Evolutionary conservation across 2,888 invertebrate genomes (phyloP).

Genomic region (Hylaea fasciaria): DNA sequence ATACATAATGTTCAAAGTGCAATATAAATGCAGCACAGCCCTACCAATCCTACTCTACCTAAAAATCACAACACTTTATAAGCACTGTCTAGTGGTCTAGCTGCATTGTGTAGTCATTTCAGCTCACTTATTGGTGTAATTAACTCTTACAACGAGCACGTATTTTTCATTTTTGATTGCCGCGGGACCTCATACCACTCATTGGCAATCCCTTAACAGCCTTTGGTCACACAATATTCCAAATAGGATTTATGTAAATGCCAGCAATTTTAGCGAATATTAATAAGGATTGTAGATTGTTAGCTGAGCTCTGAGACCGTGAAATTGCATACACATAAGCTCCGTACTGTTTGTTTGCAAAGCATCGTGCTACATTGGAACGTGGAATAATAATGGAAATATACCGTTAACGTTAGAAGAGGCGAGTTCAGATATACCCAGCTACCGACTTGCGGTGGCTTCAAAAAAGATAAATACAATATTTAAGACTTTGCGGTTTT

Average conservation of each 20-base stretch:
- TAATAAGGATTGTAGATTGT: conserved; percentile 25
- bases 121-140: conserved; percentile 10
- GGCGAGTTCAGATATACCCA: neutral
- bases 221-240: conserved; percentile 24
- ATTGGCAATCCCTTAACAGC: conserved; percentile 38
- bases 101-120: neutral
- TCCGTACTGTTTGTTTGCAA: conserved; percentile 21
- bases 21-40: no score
- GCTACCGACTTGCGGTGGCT: neutral
- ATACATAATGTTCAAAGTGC: no score
- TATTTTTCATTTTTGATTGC: conserved; percentile 24
- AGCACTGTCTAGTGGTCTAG: no score
- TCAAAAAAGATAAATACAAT: neutral
- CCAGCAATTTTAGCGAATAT: conserved; percentile 28
- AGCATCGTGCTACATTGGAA: conserved; percentile 1
- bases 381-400: conserved; percentile 12
- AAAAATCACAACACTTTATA: no score
- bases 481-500: conserved; percentile 1
- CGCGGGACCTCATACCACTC: conserved; percentile 17
- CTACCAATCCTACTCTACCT: no score
- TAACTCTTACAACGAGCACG: conserved; percentile 5
- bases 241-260: conserved; percentile 39
- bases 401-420: conserved; percentile 2
- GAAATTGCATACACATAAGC: conserved; percentile 35
- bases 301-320: conserved; percentile 25